Evolutionary conservation across 35 echinoderm and acorn worm species (phyloP).

Genomic region (Antedon bifida): DNA sequence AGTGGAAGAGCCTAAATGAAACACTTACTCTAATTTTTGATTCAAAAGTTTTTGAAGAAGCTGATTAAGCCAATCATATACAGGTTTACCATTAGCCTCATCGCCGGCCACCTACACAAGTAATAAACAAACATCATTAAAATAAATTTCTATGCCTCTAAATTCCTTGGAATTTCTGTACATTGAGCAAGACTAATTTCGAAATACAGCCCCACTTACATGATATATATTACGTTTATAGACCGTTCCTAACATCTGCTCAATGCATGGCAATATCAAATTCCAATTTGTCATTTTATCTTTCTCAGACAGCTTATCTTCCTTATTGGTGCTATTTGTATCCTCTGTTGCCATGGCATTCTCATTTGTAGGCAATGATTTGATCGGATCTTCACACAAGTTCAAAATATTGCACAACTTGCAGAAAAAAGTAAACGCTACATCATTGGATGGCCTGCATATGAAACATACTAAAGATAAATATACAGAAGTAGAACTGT

Average conservation of each 20-base stretch:
- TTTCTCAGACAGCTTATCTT: no score
- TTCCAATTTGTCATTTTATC: not conserved
- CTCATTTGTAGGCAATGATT: not conserved
- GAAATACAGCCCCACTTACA: not conserved
- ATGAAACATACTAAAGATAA: not conserved
- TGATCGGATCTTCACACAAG: not conserved
- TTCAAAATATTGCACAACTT: not conserved
- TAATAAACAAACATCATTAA: no score
- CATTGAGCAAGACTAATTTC: no score
- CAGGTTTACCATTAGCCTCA: not conserved
- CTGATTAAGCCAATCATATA: not conserved
- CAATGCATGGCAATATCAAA: not conserved
- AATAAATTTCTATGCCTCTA: no score
- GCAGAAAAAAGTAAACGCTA: not conserved
- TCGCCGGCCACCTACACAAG: not conserved
- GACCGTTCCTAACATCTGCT: not conserved
- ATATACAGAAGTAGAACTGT: no score
- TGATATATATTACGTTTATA: not conserved
- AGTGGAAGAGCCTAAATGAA: not conserved
- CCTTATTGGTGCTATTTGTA: not conserved
- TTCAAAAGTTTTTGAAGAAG: not conserved
- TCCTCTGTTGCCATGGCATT: not conserved
- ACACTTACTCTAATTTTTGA: not conserved
- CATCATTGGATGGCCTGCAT: not conserved
- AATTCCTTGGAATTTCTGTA: no score